Conservation (phyloP, 2,797 vertebrate species). For the Hafferia zeledoni region DNA sequence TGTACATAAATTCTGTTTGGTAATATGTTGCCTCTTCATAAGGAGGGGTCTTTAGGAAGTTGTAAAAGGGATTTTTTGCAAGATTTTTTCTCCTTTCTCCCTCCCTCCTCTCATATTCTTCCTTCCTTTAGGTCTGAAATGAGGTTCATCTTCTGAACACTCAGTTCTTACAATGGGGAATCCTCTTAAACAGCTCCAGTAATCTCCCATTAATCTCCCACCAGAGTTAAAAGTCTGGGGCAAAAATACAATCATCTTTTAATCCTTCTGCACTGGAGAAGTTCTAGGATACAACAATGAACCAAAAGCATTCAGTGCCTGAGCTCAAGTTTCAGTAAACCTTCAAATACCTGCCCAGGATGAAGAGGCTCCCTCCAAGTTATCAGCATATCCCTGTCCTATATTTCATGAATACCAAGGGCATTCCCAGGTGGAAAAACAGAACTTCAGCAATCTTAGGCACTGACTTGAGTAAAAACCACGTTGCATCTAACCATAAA, state of each 20-base stretch:
- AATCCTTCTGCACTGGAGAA: background rate
- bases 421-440: background rate
- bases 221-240: background rate
- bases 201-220: slow-evolving; percentile 35
- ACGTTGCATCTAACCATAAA: background rate
- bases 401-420: background rate
- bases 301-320: background rate
- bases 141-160: background rate
- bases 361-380: background rate
- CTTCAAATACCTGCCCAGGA: background rate
- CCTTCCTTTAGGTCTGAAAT: background rate
- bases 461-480: background rate
- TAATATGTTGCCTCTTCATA: background rate
- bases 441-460: background rate
- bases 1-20: background rate
- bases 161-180: background rate
- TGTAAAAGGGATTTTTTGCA: background rate
- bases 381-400: background rate
- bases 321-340: background rate
- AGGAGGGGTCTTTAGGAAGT: background rate
- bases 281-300: background rate
- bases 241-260: background rate
- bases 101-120: background rate
- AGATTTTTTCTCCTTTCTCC: background rate
- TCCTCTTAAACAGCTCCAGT: slow-evolving; percentile 34